phyloP scores from a whole-genome alignment of 2,888 invertebrate species.

The Peribatodes rhomboidaria region DNA sequence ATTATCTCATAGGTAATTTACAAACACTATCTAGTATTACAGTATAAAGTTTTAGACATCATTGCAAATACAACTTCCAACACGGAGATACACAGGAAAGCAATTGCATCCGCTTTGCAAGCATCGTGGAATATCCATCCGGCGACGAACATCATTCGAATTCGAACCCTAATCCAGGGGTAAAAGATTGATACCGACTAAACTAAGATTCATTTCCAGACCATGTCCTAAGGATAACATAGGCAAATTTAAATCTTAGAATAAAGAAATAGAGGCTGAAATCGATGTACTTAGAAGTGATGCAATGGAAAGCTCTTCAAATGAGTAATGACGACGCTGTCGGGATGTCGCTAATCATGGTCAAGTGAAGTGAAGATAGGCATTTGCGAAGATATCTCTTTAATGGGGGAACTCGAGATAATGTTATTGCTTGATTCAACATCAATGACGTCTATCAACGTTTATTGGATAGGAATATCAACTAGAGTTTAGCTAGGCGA shows the following conservation, averaged over 20 bases:
- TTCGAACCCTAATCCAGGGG: slow-evolving; percentile 45
- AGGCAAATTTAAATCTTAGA: slow-evolving; percentile 31
- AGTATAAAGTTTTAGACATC: not conserved
- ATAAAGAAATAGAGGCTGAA: slow-evolving; percentile 18
- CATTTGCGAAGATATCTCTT: slow-evolving; percentile 39
- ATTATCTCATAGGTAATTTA: too few species aligned
- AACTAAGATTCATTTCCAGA: slow-evolving; percentile 8
- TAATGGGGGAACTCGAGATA: slow-evolving; percentile 17
- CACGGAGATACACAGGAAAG: slow-evolving; percentile 66
- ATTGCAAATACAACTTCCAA: slow-evolving; percentile 52
- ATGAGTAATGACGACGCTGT: slow-evolving; percentile 61
- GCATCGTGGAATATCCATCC: slow-evolving; percentile 49
- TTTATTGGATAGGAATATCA: not conserved
- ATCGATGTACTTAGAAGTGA: slow-evolving; percentile 25
- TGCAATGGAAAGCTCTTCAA: slow-evolving; percentile 60
- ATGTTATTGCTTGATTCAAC: slow-evolving; percentile 4
- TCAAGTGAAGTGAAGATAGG: slow-evolving; percentile 57
- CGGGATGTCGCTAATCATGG: slow-evolving; percentile 67
- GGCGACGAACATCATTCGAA: slow-evolving; percentile 32
- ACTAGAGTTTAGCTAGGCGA: not conserved
- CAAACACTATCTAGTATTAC: too few species aligned
- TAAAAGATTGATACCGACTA: slow-evolving; percentile 41
- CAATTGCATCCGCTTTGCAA: slow-evolving; percentile 66
- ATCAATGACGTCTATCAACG: not conserved
- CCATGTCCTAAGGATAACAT: slow-evolving; percentile 13